Evolutionary conservation across 2,113 vertebrate genomes (phyloP).

Genomic region (Haemorhous mexicanus): DNA sequence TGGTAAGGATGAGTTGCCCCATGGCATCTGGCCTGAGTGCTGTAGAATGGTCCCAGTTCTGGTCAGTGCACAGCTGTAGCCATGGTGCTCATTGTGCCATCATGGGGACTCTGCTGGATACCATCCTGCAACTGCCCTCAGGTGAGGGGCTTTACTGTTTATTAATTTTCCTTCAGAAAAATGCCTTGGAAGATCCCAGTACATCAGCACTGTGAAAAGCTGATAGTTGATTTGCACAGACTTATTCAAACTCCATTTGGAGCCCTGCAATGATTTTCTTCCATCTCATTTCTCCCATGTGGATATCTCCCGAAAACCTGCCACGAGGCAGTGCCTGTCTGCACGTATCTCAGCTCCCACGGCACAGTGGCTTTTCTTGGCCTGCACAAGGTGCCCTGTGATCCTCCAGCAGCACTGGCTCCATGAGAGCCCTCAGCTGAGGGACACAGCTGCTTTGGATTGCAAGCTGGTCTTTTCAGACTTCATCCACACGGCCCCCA

Average conservation of each 20-base stretch:
- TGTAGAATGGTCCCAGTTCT: background rate
- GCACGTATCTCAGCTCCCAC: rapidly evolving
- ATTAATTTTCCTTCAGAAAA: background rate
- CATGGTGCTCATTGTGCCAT: rapidly evolving
- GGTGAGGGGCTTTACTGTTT: background rate
- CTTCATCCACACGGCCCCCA: no score
- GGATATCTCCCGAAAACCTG: background rate
- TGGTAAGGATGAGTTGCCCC: background rate
- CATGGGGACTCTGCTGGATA: background rate
- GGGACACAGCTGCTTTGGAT: rapidly evolving
- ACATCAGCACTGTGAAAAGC: background rate
- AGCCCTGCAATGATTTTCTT: background rate
- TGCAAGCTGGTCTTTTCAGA: background rate
- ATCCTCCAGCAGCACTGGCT: rapidly evolving
- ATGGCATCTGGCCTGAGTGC: background rate
- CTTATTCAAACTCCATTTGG: background rate
- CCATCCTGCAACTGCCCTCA: rapidly evolving
- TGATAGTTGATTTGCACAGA: background rate
- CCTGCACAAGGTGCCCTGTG: background rate
- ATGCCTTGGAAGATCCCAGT: background rate
- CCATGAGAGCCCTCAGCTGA: background rate
- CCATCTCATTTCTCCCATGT: no score
- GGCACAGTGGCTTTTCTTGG: background rate
- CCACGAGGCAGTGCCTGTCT: rapidly evolving
- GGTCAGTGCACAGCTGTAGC: background rate